A percentile compares a stretch with the other conserved stretches of the same genome.
These are phyloP conservation scores for Sepiola atlantica DNA, from an alignment of 2,888 invertebrate genomes.

Conservation along the genomic window DNA sequence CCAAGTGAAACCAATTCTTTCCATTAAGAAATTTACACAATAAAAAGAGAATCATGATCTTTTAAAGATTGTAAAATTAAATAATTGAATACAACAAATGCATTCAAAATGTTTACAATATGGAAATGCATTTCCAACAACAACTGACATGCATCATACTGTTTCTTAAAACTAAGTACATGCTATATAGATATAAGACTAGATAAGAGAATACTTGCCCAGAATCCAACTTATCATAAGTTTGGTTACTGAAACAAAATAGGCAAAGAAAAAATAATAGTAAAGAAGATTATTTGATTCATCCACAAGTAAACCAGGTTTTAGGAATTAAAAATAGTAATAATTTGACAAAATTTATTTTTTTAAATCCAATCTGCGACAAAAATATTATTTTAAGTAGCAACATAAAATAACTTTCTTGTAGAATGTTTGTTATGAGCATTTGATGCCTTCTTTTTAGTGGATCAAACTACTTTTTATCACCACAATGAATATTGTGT, in stretches of 20 bases:
- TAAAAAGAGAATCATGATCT: not conserved
- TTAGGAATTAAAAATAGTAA: not conserved
- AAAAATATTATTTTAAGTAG: not conserved
- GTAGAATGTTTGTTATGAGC: too few relatives aligned
- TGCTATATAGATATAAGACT: conserved; percentile 35
- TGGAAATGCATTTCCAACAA: not conserved
- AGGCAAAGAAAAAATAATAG: not conserved
- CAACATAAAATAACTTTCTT: too few relatives aligned
- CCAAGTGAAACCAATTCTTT: not conserved
- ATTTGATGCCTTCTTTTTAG: too few relatives aligned
- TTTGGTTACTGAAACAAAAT: conserved; percentile 39
- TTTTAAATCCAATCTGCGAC: not conserved
- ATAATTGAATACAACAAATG: not conserved
- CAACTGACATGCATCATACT: not conserved
- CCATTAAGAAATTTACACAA: not conserved
- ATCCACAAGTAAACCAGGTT: not conserved
- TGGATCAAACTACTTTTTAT: too few relatives aligned
- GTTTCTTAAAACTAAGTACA: not conserved
- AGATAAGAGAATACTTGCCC: conserved; percentile 41
- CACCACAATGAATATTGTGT: too few relatives aligned
- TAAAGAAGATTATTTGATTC: not conserved
- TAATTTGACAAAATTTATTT: not conserved
- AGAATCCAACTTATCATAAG: conserved; percentile 40
- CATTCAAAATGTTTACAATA: not conserved
- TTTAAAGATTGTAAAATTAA: not conserved